Evolutionary conservation across 2,888 invertebrate species (phyloP).

Genomic region (Conops quadrifasciatus): DNA sequence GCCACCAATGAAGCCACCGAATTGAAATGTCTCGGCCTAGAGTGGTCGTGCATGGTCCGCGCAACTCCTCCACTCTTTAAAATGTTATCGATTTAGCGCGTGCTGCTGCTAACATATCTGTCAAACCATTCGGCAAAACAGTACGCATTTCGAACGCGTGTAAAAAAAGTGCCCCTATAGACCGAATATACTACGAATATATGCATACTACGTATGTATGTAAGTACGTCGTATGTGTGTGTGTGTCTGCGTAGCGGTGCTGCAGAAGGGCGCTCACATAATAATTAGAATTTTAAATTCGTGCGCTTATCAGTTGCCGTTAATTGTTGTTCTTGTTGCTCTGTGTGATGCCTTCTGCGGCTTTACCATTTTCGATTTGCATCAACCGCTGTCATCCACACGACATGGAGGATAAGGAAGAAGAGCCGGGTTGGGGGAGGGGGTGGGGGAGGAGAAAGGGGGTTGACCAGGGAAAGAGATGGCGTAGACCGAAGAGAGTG

Average conservation of each 20-base stretch:
- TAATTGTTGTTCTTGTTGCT: slow-evolving; percentile 2
- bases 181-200: no score
- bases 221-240: no score
- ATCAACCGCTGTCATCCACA: slow-evolving; percentile 12
- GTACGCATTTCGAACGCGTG: background rate
- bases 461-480: background rate
- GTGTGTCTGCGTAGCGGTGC: no score
- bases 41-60: background rate
- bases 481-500: background rate
- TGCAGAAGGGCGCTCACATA: background rate
- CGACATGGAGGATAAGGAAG: background rate
- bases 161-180: slow-evolving; percentile 12
- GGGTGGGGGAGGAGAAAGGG: background rate
- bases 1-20: slow-evolving; percentile 32
- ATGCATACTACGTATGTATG: no score
- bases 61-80: background rate
- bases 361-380: slow-evolving; percentile 21
- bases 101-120: background rate
- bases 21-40: background rate
- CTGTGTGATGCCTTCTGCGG: background rate
- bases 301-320: slow-evolving; percentile 14
- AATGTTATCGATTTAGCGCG: slow-evolving; percentile 23
- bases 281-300: slow-evolving; percentile 17
- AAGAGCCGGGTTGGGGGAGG: no score
- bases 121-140: background rate